phyloP scores from a whole-genome alignment of 2,888 invertebrate species.

The Caenorhabditis imperialis region DNA sequence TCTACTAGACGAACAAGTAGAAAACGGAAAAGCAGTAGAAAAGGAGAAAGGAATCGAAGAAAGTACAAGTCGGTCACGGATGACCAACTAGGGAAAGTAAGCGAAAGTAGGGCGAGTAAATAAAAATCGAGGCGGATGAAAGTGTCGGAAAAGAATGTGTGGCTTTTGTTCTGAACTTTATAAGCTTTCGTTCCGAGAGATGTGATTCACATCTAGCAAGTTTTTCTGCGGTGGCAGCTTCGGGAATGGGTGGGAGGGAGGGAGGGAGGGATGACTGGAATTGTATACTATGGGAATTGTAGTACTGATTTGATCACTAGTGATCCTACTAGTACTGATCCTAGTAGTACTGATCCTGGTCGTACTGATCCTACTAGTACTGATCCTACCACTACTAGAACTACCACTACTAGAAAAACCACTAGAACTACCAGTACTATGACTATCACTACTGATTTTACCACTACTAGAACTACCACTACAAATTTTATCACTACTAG shows the following conservation, averaged over 20 bases:
- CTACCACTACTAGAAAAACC: no score
- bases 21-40: constrained; percentile 3
- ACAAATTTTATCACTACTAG: no score
- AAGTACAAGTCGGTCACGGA: not conserved
- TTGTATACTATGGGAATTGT: no score
- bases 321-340: no score
- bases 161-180: constrained; percentile 43
- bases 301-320: no score
- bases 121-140: constrained; percentile 23
- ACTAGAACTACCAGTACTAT: no score
- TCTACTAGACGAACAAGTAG: not conserved
- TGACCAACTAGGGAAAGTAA: not conserved
- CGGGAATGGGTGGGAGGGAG: not conserved
- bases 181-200: constrained; percentile 5
- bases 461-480: no score
- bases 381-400: no score
- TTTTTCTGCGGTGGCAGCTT: constrained; percentile 23
- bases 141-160: constrained; percentile 12
- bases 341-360: no score
- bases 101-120: constrained; percentile 47
- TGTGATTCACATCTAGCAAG: constrained; percentile 53
- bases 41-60: constrained; percentile 13
- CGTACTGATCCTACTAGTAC: no score
- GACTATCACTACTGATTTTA: no score
- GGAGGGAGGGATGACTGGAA: no score